phyloP scores from a whole-genome alignment of 92 coral and sea anemone genomes.

The Scolanthus callimorphus region DNA sequence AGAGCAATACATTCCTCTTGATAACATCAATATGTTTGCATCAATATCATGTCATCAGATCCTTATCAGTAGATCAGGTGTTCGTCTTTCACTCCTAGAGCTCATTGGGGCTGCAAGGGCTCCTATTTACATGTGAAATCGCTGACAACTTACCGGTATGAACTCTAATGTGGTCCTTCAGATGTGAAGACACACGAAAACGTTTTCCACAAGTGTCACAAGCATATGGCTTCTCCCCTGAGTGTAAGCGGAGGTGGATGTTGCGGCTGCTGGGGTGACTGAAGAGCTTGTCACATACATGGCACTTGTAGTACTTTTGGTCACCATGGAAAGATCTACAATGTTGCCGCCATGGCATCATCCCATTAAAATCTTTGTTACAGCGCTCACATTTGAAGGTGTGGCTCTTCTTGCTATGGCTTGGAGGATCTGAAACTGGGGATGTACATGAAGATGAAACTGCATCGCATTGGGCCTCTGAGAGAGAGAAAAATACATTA shows the following conservation, averaged over 20 bases:
- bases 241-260: conserved; percentile 88
- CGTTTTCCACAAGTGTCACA: conserved; percentile 91
- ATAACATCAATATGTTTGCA: too few species aligned
- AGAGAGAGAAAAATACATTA: background rate
- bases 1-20: too few species aligned
- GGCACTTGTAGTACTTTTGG: conserved; percentile 90
- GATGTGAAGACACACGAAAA: conserved; percentile 92
- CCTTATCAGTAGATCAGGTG: too few species aligned
- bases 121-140: too few species aligned
- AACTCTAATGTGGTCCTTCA: conserved; percentile 91
- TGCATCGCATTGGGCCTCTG: conserved; percentile 4
- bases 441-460: conserved; percentile 18
- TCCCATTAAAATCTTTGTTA: conserved; percentile 58
- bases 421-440: background rate
- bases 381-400: conserved; percentile 83
- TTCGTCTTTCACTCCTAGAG: too few species aligned
- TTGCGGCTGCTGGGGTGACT: conserved; percentile 96
- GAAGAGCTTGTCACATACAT: conserved; percentile 87
- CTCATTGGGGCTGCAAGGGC: too few species aligned
- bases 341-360: conserved; percentile 79
- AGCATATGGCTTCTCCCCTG: conserved; percentile 94
- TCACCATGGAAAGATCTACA: conserved; percentile 79
- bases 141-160: conserved; percentile 74
- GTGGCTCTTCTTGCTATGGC: conserved; percentile 14
- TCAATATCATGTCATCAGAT: too few species aligned